These are phyloP conservation scores for Chloropsis hardwickii DNA, from an alignment of 2,113 vertebrate genomes.

Conservation along the genomic window DNA sequence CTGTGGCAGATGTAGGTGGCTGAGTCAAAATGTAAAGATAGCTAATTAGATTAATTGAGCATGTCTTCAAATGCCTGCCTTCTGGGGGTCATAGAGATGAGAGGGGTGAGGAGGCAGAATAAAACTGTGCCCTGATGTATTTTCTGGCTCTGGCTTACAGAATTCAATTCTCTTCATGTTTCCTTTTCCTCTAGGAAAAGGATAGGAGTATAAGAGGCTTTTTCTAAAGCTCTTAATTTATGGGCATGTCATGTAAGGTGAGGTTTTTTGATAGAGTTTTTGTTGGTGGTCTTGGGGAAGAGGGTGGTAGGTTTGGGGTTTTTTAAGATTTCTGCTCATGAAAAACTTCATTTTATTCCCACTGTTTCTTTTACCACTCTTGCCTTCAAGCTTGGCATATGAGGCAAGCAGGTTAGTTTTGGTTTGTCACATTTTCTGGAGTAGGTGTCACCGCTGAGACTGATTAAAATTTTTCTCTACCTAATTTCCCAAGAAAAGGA, in stretches of 20 bases:
- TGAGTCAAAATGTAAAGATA: constrained; percentile 5
- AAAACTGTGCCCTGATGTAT: background rate
- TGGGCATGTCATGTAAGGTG: background rate
- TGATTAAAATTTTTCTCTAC: background rate
- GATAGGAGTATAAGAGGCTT: background rate
- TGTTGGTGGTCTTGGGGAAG: background rate
- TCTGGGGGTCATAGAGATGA: background rate
- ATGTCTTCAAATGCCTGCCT: background rate
- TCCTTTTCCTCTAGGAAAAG: background rate
- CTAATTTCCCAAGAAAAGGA: background rate
- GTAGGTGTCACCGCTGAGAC: background rate
- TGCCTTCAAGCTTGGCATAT: background rate
- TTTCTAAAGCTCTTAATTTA: background rate
- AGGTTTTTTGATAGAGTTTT: fast-evolving
- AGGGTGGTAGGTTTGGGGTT: background rate
- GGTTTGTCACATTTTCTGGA: background rate
- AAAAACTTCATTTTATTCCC: background rate
- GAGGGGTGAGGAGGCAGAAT: background rate
- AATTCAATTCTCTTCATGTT: background rate
- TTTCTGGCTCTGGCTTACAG: background rate
- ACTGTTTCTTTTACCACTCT: background rate
- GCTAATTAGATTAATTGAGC: constrained; percentile 17
- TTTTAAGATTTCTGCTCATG: background rate
- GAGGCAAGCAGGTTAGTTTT: background rate
- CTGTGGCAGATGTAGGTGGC: background rate